A percentile compares a stretch with the other conserved stretches of the same genome.
Evolutionary conservation across 2,888 invertebrate species (phyloP).

Genomic region (Fragum sueziense): DNA sequence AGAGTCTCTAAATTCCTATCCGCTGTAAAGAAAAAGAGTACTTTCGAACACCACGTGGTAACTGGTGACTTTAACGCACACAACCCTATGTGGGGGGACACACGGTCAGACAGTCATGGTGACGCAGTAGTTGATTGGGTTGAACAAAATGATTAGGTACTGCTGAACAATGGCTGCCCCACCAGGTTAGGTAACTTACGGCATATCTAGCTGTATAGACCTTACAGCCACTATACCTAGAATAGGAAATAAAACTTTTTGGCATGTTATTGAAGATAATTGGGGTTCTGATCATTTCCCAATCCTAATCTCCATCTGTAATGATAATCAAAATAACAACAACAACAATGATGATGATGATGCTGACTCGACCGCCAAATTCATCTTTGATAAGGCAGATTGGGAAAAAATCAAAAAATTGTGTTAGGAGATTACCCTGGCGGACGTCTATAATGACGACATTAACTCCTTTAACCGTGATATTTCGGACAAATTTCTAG

Average conservation of each 20-base stretch:
- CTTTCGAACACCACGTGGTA: not conserved
- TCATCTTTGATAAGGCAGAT: too few relatives aligned
- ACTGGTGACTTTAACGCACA: slow-evolving; percentile 5
- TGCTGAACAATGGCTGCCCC: not conserved
- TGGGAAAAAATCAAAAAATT: too few relatives aligned
- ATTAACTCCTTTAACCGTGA: not conserved
- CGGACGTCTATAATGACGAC: not conserved
- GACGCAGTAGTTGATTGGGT: not conserved
- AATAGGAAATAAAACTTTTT: not conserved
- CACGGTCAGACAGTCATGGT: not conserved
- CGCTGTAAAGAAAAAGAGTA: not conserved
- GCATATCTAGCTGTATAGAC: not conserved
- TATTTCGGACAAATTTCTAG: not conserved
- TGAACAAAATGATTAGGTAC: not conserved
- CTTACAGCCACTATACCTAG: not conserved
- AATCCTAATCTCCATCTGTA: not conserved
- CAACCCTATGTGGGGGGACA: too few relatives aligned
- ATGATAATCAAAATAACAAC: too few relatives aligned
- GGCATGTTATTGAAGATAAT: not conserved
- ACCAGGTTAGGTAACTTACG: not conserved
- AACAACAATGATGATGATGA: too few relatives aligned
- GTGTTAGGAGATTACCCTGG: not conserved
- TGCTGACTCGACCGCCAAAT: too few relatives aligned
- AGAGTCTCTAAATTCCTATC: not conserved
- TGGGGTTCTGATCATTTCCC: slow-evolving; percentile 6